These are phyloP conservation scores for Morus bassanus DNA, from an alignment of 2,797 vertebrate species.

Conservation along the genomic window DNA sequence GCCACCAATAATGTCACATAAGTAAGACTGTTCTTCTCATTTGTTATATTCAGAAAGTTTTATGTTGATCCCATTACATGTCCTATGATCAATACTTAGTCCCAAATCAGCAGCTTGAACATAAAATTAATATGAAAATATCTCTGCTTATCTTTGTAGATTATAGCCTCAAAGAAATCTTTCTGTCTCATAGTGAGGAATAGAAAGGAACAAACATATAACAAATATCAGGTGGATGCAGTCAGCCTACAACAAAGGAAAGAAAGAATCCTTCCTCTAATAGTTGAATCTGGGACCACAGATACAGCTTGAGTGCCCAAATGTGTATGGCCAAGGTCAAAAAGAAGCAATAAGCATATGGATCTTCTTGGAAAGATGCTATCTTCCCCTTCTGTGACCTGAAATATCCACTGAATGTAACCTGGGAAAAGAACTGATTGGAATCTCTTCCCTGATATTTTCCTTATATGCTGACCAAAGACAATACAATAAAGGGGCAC, in stretches of 20 bases:
- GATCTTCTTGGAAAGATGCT: background rate
- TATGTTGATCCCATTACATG: background rate
- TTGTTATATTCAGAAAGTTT: background rate
- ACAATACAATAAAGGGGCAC: rapidly evolving
- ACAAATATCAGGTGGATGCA: background rate
- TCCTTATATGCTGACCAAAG: background rate
- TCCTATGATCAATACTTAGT: background rate
- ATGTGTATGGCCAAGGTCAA: background rate
- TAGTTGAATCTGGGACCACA: background rate
- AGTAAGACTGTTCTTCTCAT: background rate
- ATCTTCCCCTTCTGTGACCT: background rate
- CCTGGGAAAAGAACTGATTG: background rate
- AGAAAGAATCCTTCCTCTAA: background rate
- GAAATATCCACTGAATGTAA: background rate
- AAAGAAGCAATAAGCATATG: background rate
- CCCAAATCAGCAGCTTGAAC: background rate
- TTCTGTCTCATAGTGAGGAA: background rate
- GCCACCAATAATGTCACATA: background rate
- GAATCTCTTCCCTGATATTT: background rate
- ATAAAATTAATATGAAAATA: conserved; percentile 12
- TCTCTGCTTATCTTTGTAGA: background rate
- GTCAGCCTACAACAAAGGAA: background rate
- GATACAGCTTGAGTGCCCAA: rapidly evolving
- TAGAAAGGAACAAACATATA: background rate
- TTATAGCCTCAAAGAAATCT: background rate